Conservation (phyloP, 2,797 vertebrate genomes). For the Crocidura indochinensis region DNA sequence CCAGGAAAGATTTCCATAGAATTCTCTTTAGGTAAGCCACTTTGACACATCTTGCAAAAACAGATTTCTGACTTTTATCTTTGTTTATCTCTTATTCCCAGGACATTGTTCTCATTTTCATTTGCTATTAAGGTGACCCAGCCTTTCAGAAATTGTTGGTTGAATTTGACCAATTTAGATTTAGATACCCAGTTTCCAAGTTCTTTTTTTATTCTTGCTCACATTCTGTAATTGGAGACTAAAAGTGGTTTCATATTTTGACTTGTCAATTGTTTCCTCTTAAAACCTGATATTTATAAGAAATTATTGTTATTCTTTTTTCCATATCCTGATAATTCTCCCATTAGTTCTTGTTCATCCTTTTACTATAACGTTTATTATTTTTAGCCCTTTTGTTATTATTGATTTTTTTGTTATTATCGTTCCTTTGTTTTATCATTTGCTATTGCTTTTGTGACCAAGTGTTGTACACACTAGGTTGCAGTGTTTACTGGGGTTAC, state of each 20-base stretch:
- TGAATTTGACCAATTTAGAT: constrained; percentile 58
- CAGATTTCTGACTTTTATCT: constrained; percentile 28
- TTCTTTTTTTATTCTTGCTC: constrained; percentile 35
- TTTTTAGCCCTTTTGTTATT: too few relatives aligned
- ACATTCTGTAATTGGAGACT: constrained; percentile 25
- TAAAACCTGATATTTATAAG: constrained; percentile 38
- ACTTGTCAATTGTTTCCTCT: neutral
- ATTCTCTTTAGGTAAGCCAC: constrained; percentile 1
- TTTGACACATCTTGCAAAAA: constrained; percentile 29
- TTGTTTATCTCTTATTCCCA: neutral
- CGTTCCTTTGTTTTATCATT: too few relatives aligned
- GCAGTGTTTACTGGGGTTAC: too few relatives aligned
- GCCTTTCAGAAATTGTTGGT: neutral
- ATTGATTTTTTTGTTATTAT: too few relatives aligned
- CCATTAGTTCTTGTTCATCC: constrained; percentile 18
- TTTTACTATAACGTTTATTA: constrained; percentile 33
- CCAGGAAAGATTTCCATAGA: constrained; percentile 17
- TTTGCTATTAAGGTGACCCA: constrained; percentile 17
- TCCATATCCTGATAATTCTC: constrained; percentile 2
- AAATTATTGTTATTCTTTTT: constrained; percentile 36
- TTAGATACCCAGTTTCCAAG: neutral
- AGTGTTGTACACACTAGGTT: too few relatives aligned
- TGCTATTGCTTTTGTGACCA: too few relatives aligned
- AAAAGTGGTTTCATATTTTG: constrained; percentile 63
- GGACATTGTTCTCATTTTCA: constrained; percentile 14